These are phyloP conservation scores for Alosa sapidissima DNA, from an alignment of 2,797 vertebrate genomes.

Conservation along the genomic window DNA sequence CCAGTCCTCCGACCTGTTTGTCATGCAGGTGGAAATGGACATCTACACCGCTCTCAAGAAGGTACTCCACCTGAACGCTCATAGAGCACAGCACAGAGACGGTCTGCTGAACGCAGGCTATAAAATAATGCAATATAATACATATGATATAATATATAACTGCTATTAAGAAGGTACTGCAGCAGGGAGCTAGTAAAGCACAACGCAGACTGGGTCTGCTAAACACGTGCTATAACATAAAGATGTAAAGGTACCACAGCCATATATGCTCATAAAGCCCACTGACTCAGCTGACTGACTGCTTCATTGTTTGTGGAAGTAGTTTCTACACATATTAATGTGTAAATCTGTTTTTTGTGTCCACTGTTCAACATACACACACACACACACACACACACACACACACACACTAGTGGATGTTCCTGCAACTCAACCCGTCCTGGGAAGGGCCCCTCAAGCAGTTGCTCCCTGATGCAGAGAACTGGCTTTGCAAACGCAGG, in stretches of 20 bases:
- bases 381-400: background rate
- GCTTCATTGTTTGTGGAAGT: too few relatives aligned
- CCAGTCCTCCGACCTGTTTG: constrained; percentile 92
- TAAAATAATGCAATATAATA: too few relatives aligned
- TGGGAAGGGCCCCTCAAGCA: constrained; percentile 95
- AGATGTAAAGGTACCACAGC: too few relatives aligned
- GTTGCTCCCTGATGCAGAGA: constrained; percentile 87
- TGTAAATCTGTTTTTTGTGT: background rate
- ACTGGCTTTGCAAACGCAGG: constrained; percentile 90
- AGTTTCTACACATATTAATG: background rate
- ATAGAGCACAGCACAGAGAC: too few relatives aligned
- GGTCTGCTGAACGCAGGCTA: too few relatives aligned
- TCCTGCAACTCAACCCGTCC: constrained; percentile 89
- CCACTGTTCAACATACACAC: background rate
- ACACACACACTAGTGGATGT: constrained; percentile 86
- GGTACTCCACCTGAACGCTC: constrained; percentile 65
- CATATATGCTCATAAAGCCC: too few relatives aligned
- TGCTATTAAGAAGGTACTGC: constrained; percentile 83
- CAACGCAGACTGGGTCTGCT: too few relatives aligned
- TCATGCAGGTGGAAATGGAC: constrained; percentile 99
- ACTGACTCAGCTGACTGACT: too few relatives aligned
- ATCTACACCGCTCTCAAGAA: constrained; percentile 97
- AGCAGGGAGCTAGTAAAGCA: background rate
- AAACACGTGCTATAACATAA: too few relatives aligned
- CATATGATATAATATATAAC: too few relatives aligned